These are phyloP conservation scores for Eilema depressum DNA, from an alignment of 2,888 invertebrate genomes.

Conservation along the genomic window DNA sequence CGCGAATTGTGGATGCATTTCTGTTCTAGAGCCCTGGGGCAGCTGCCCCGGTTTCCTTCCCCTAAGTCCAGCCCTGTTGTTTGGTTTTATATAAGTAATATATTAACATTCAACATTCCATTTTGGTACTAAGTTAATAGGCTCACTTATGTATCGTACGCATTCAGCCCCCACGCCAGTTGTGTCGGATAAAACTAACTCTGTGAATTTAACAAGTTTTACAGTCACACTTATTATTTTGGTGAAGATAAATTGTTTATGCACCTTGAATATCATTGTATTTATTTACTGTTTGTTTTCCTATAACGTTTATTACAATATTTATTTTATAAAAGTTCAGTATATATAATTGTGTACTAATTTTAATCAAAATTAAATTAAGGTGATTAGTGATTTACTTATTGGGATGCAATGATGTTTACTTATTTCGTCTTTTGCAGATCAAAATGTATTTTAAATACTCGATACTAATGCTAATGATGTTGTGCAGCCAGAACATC, in stretches of 20 bases:
- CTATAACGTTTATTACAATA: too few species aligned
- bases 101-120: slow-evolving; percentile 65
- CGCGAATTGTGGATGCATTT: too few species aligned
- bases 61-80: not conserved
- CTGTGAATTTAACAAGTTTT: slow-evolving; percentile 42
- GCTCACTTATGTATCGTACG: slow-evolving; percentile 55
- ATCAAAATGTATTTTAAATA: slow-evolving; percentile 34
- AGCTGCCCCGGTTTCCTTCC: too few species aligned
- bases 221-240: slow-evolving; percentile 44
- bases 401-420: not conserved
- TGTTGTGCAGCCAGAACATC: too few species aligned
- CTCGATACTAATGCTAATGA: too few species aligned
- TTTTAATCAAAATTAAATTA: too few species aligned
- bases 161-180: slow-evolving; percentile 26
- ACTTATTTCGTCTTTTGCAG: slow-evolving; percentile 32
- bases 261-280: slow-evolving; percentile 21
- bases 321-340: not conserved
- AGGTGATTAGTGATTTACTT: not conserved
- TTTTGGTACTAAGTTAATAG: slow-evolving; percentile 47
- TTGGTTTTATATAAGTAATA: slow-evolving; percentile 49
- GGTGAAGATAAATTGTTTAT: slow-evolving; percentile 42
- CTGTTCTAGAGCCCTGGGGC: too few species aligned
- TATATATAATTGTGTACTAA: too few species aligned
- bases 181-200: slow-evolving; percentile 35
- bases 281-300: not conserved